Percentiles rank a stretch among this genome's conserved stretches.
Conservation (phyloP, 23 tunicate species). For the Diplosoma virens region DNA sequence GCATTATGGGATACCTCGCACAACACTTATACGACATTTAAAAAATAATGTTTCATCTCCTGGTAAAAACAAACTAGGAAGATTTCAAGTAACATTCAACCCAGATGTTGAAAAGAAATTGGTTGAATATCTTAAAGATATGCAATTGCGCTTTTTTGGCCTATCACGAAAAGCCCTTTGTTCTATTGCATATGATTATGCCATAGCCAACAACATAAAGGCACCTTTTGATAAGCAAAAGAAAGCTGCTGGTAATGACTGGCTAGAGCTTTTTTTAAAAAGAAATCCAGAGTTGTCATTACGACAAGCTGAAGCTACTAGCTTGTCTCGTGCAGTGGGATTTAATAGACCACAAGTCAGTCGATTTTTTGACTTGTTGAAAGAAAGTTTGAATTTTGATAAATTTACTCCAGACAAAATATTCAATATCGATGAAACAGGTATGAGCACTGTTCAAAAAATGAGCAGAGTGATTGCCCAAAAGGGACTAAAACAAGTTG, state of each 20-base stretch:
- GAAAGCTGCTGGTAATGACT: conserved; percentile 14
- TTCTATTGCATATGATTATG: conserved; percentile 10
- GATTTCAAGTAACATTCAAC: not conserved
- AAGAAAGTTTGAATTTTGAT: not conserved
- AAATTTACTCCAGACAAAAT: not conserved
- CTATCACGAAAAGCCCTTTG: conserved; percentile 13
- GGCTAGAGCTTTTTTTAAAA: conserved; percentile 1
- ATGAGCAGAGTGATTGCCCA: not conserved
- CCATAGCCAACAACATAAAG: conserved; percentile 1
- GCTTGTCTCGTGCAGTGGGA: conserved; percentile 1
- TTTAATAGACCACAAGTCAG: conserved; percentile 7
- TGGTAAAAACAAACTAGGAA: not conserved
- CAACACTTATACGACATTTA: not conserved
- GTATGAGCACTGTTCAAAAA: conserved; percentile 3
- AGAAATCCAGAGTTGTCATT: conserved; percentile 12
- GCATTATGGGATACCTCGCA: not conserved
- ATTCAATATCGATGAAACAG: conserved; percentile 13
- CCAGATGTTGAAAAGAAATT: not conserved
- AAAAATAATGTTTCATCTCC: conserved; percentile 6
- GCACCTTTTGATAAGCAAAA: conserved; percentile 15
- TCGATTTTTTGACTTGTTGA: not conserved
- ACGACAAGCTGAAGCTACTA: conserved; percentile 9
- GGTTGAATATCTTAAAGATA: not conserved
- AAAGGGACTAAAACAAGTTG: not conserved
- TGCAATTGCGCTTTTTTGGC: conserved; percentile 8